Percentiles rank a stretch among this genome's conserved stretches.
Conservation (phyloP, 2,888 invertebrate genomes). For the Dryocosmus kuriphilus region DNA sequence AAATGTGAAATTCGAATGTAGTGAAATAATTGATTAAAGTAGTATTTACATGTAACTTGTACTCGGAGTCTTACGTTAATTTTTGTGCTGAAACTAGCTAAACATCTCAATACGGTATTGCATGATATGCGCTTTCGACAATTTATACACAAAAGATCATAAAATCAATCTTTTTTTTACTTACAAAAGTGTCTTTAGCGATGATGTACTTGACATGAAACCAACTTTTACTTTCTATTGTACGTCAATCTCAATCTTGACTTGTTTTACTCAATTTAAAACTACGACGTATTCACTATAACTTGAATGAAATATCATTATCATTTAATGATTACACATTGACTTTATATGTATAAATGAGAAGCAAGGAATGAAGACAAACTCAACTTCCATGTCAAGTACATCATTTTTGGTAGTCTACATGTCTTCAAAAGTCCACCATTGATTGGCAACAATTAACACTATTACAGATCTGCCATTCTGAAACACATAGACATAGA, state of each 20-base stretch:
- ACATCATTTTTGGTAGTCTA: constrained; percentile 60
- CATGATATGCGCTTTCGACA: constrained; percentile 47
- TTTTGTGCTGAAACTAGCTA: constrained; percentile 33
- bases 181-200: constrained; percentile 38
- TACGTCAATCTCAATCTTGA: constrained; percentile 36
- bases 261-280: not conserved
- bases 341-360: not conserved
- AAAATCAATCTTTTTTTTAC: constrained; percentile 30
- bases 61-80: constrained; percentile 17
- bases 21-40: constrained; percentile 14
- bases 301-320: too few relatives aligned
- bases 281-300: not conserved
- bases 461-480: constrained; percentile 65
- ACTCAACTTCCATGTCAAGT: constrained; percentile 69
- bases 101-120: constrained; percentile 12
- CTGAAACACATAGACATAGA: constrained; percentile 59
- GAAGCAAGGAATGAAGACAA: not conserved
- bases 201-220: constrained; percentile 53
- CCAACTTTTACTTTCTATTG: constrained; percentile 44
- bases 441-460: constrained; percentile 67
- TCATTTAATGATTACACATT: too few relatives aligned
- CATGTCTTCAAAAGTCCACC: constrained; percentile 61
- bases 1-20: constrained; percentile 45
- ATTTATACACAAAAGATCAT: constrained; percentile 37
- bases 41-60: constrained; percentile 28